These are phyloP conservation scores for Pantherophis alleghaniensis DNA, from an alignment of 2,797 vertebrate genomes.

Conservation along the genomic window DNA sequence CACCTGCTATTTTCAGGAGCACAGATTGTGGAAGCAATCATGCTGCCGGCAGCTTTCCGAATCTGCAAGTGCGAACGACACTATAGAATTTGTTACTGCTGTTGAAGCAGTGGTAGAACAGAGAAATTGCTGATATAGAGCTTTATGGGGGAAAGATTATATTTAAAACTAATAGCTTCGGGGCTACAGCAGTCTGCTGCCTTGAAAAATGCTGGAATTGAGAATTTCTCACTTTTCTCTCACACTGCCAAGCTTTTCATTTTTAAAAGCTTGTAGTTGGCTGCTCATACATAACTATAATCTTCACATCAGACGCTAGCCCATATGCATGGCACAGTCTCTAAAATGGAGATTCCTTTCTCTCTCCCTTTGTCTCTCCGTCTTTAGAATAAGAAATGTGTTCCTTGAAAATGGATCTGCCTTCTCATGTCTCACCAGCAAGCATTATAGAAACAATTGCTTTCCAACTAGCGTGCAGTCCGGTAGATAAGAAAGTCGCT, in stretches of 20 bases:
- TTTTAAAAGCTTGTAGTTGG: slow-evolving; percentile 40
- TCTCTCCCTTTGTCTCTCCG: slow-evolving; percentile 19
- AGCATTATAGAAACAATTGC: slow-evolving; percentile 71
- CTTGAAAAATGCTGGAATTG: slow-evolving; percentile 48
- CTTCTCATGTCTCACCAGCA: slow-evolving; percentile 47
- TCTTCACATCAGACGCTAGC: background rate
- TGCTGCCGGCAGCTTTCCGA: slow-evolving; percentile 47
- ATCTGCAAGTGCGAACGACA: slow-evolving; percentile 49
- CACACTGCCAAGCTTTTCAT: slow-evolving; percentile 39
- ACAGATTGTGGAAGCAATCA: slow-evolving; percentile 41
- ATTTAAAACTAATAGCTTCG: slow-evolving; percentile 8
- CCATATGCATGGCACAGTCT: slow-evolving; percentile 24
- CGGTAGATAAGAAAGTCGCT: slow-evolving; percentile 76
- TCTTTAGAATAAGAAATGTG: slow-evolving; percentile 48
- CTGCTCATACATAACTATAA: slow-evolving; percentile 23
- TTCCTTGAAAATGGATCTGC: slow-evolving; percentile 66
- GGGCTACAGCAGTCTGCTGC: slow-evolving; percentile 38
- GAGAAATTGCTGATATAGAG: slow-evolving; percentile 34
- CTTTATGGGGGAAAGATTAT: slow-evolving; percentile 24
- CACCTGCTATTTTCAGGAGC: slow-evolving; percentile 51
- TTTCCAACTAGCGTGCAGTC: slow-evolving; percentile 71
- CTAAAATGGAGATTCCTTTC: slow-evolving; percentile 38
- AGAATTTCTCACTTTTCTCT: slow-evolving; percentile 34
- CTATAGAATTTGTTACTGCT: slow-evolving; percentile 24
- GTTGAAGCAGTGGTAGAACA: slow-evolving; percentile 29